Conservation (phyloP, 2,888 invertebrate species). For the Deilephila porcellus region DNA sequence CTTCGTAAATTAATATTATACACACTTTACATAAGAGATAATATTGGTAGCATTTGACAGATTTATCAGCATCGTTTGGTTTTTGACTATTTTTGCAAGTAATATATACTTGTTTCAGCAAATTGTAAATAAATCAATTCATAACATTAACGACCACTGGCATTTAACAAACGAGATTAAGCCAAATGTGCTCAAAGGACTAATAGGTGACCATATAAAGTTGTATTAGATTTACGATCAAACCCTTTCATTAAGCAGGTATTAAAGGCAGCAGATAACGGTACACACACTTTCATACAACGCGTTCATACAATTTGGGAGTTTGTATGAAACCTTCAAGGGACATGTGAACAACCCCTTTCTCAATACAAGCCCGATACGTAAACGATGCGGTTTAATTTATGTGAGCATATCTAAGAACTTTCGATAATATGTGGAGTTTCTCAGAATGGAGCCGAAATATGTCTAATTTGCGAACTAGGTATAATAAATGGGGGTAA, state of each 20-base stretch:
- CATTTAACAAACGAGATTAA: constrained; percentile 32
- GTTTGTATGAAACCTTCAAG: constrained; percentile 71
- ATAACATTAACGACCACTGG: constrained; percentile 14
- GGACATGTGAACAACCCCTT: constrained; percentile 68
- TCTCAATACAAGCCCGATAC: constrained; percentile 66
- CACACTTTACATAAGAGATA: no score
- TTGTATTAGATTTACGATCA: constrained; percentile 83
- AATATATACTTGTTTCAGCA: neutral
- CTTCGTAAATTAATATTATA: no score
- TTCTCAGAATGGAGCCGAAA: neutral
- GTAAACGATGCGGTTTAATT: constrained; percentile 68
- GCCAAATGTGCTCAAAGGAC: constrained; percentile 58
- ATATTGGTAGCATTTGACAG: no score
- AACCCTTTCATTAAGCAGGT: constrained; percentile 84
- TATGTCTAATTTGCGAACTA: neutral
- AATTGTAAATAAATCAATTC: constrained; percentile 6
- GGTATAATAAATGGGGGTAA: neutral
- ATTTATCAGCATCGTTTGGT: no score
- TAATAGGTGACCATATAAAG: constrained; percentile 79
- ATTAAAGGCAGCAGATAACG: constrained; percentile 81
- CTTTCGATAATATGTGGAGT: constrained; percentile 48
- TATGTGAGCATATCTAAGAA: constrained; percentile 57
- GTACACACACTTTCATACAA: constrained; percentile 72
- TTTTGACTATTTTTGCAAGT: neutral
- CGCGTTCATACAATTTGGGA: constrained; percentile 59